Evolutionary conservation across 2,113 vertebrate species (phyloP).

Genomic region (Tupaia tana): DNA sequence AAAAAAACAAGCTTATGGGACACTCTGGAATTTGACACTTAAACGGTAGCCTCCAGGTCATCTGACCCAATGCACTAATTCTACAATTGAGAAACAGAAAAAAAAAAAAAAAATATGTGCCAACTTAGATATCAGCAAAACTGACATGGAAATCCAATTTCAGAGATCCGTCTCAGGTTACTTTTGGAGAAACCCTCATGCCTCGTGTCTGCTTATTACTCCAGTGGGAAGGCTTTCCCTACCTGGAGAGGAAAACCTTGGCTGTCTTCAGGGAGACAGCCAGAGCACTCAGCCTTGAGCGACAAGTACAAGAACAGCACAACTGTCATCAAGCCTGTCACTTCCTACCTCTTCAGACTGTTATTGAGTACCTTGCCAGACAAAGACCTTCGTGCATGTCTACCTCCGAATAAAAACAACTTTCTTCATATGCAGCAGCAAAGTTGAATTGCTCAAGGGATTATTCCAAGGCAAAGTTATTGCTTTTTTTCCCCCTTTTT

Average conservation of each 20-base stretch:
- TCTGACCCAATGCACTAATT: not conserved
- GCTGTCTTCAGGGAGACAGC: not conserved
- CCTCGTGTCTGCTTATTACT: not conserved
- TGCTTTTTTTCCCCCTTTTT: not conserved
- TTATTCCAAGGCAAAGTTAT: not conserved
- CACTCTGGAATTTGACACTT: not conserved
- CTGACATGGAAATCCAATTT: not conserved
- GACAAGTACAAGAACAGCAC: accelerated
- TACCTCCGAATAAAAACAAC: not conserved
- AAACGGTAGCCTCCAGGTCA: not conserved
- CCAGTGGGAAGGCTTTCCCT: not conserved
- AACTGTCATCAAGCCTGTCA: not conserved
- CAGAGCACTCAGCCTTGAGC: accelerated
- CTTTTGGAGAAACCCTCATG: not conserved
- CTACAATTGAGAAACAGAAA: not conserved
- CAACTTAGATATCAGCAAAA: not conserved
- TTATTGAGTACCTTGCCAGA: not conserved
- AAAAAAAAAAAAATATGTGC: not conserved
- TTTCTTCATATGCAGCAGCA: not conserved
- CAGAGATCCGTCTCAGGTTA: not conserved
- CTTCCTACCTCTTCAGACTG: not conserved
- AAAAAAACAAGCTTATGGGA: not conserved
- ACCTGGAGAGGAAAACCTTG: not conserved
- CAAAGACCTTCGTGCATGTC: not conserved
- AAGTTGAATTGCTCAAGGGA: not conserved